Conservation (phyloP, 2,888 invertebrate genomes). For the Acrocyrtus sp. region DNA sequence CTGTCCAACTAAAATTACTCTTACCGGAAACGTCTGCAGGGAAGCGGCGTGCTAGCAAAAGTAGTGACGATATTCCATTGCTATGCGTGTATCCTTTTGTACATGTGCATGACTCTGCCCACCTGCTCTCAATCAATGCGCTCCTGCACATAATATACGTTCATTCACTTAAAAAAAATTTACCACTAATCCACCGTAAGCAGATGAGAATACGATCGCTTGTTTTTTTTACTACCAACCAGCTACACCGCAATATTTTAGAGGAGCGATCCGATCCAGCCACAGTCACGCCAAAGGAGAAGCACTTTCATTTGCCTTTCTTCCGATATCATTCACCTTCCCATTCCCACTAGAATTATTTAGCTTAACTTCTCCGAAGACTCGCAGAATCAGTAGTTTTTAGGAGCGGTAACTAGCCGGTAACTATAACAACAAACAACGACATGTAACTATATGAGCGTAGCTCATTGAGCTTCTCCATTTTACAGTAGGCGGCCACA, state of each 20-base stretch:
- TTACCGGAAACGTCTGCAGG: slow-evolving; percentile 64
- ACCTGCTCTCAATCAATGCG: slow-evolving; percentile 64
- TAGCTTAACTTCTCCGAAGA: slow-evolving; percentile 11
- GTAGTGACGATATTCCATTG: slow-evolving; percentile 23
- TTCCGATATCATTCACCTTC: slow-evolving; percentile 13
- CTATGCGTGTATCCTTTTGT: too few species aligned
- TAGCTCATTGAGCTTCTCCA: too few species aligned
- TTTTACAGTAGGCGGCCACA: too few species aligned
- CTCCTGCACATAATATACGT: slow-evolving; percentile 39
- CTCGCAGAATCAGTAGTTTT: not conserved
- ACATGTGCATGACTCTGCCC: slow-evolving; percentile 29
- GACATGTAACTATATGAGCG: too few species aligned
- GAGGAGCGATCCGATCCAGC: not conserved
- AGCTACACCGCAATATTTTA: not conserved
- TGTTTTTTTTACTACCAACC: slow-evolving; percentile 34
- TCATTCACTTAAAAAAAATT: slow-evolving; percentile 37
- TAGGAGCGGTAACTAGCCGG: not conserved
- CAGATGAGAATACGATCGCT: slow-evolving; percentile 5
- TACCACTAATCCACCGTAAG: slow-evolving; percentile 24
- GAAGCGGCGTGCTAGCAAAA: slow-evolving; percentile 59
- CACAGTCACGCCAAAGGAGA: not conserved
- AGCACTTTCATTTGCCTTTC: not conserved
- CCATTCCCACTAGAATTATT: too few species aligned
- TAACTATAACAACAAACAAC: not conserved
- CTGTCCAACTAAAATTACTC: slow-evolving; percentile 56